A percentile compares a stretch with the other conserved stretches of the same genome.
Conservation (phyloP, 2,113 vertebrate genomes). For the Ascaphus truei region DNA sequence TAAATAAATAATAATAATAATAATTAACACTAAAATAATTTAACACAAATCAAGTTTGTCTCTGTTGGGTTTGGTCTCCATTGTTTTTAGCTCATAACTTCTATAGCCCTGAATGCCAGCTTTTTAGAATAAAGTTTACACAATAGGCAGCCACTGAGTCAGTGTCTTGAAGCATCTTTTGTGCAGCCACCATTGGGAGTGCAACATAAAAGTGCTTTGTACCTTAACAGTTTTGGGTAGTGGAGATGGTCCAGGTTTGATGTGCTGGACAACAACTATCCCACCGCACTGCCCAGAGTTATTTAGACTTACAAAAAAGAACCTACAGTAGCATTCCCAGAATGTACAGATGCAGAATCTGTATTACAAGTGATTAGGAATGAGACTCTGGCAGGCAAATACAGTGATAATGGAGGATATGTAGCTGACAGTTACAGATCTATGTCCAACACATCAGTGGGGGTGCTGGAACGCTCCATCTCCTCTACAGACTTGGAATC, state of each 20-base stretch:
- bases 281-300: neutral
- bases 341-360: neutral
- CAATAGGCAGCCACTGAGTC: neutral
- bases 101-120: neutral
- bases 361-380: neutral
- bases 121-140: too few species aligned
- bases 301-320: neutral
- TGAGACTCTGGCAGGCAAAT: neutral
- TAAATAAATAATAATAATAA: neutral
- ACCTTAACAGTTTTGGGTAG: neutral
- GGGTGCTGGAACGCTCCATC: conserved; percentile 27
- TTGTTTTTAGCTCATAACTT: too few species aligned
- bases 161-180: neutral
- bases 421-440: conserved; percentile 21
- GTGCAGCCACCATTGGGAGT: neutral
- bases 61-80: neutral
- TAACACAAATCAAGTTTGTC: neutral
- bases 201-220: conserved; percentile 2
- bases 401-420: neutral
- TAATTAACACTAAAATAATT: neutral
- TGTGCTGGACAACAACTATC: too few species aligned
- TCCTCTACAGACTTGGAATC: neutral
- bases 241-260: too few species aligned
- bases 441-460: conserved; percentile 26
- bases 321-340: too few species aligned